These are phyloP conservation scores for Nymphalis polychloros DNA, from an alignment of 2,888 invertebrate species.

Conservation along the genomic window DNA sequence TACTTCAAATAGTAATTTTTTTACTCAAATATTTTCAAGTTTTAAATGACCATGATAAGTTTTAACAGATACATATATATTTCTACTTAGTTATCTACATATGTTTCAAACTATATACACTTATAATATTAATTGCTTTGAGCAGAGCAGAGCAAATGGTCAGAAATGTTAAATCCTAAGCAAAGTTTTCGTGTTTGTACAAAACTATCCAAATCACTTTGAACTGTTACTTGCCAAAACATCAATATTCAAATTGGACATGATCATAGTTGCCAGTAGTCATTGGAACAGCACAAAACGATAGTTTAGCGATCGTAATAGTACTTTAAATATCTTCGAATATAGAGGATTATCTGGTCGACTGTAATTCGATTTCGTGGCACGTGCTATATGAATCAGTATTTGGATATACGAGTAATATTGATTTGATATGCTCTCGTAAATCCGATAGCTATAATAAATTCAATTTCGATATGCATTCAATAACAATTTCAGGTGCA, in stretches of 20 bases:
- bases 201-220: constrained; percentile 4
- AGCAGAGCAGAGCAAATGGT: too few relatives aligned
- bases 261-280: constrained; percentile 14
- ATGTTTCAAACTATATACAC: too few relatives aligned
- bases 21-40: too few relatives aligned
- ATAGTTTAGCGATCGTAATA: constrained; percentile 24
- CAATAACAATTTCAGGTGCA: not conserved
- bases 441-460: not conserved
- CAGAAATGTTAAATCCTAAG: too few relatives aligned
- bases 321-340: constrained; percentile 25
- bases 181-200: not conserved
- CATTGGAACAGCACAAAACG: not conserved
- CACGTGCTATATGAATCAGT: constrained; percentile 38
- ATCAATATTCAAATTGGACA: constrained; percentile 31
- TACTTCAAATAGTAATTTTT: too few relatives aligned
- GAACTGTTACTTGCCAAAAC: constrained; percentile 14
- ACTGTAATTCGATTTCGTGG: constrained; percentile 41
- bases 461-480: not conserved
- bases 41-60: too few relatives aligned
- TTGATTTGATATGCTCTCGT: constrained; percentile 34
- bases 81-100: too few relatives aligned
- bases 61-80: too few relatives aligned
- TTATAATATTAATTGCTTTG: too few relatives aligned
- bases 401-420: constrained; percentile 36
- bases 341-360: not conserved